Evolutionary conservation across 2,797 vertebrate species (phyloP).

Genomic region (Smutsia gigantea): DNA sequence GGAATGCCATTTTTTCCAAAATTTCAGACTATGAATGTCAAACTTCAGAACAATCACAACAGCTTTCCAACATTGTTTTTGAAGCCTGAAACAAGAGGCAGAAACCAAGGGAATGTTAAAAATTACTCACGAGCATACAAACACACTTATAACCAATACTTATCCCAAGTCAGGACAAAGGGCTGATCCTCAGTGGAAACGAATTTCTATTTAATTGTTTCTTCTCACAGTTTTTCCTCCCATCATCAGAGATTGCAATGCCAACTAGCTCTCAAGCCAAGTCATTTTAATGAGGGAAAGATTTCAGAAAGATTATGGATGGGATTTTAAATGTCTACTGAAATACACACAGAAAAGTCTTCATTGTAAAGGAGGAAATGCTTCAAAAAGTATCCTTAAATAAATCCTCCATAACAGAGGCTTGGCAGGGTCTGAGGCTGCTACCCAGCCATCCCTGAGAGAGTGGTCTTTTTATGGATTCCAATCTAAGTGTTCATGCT

Average conservation of each 20-base stretch:
- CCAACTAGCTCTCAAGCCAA: conserved; percentile 70
- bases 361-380: conserved; percentile 70
- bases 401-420: conserved; percentile 74
- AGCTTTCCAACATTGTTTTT: background rate
- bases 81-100: background rate
- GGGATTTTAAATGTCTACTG: conserved; percentile 73
- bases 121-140: background rate
- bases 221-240: conserved; percentile 13
- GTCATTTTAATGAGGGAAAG: conserved; percentile 72
- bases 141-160: background rate
- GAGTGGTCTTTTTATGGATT: conserved; percentile 45
- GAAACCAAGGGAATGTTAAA: background rate
- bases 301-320: conserved; percentile 76
- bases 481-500: background rate
- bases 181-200: background rate
- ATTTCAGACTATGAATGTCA: background rate
- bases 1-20: background rate
- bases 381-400: conserved; percentile 71
- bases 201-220: conserved; percentile 36
- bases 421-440: conserved; percentile 57
- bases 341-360: conserved; percentile 72
- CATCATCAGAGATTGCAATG: background rate
- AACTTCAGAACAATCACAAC: background rate
- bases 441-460: background rate
- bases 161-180: background rate